Evolutionary conservation across 2,888 invertebrate species (phyloP).

Genomic region (Brachylomia viminalis): DNA sequence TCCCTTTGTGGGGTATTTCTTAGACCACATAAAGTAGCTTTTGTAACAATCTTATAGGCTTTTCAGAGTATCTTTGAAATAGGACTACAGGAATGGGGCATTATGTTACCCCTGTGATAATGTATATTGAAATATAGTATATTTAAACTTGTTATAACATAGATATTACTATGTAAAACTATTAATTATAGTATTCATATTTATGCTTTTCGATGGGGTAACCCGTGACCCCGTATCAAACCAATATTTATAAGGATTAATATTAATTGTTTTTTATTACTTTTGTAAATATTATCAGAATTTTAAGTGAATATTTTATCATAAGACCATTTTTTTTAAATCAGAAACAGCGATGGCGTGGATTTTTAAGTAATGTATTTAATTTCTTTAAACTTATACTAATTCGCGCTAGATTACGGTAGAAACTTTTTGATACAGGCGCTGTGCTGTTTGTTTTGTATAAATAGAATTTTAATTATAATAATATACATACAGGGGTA

Average conservation of each 20-base stretch:
- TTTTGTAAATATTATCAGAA: slow-evolving; percentile 40
- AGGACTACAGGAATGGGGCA: slow-evolving; percentile 49
- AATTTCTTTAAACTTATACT: not conserved
- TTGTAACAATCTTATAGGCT: slow-evolving; percentile 39
- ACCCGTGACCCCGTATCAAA: not conserved
- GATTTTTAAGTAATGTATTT: not conserved
- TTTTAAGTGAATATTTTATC: slow-evolving; percentile 11
- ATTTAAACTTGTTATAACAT: slow-evolving; percentile 43
- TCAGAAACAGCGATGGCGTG: not conserved
- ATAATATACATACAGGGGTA: slow-evolving; percentile 34
- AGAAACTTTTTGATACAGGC: not conserved
- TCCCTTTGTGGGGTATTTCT: not conserved
- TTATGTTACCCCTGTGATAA: slow-evolving; percentile 42
- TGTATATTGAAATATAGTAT: slow-evolving; percentile 43
- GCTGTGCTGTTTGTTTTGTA: not conserved
- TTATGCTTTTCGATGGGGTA: slow-evolving; percentile 33
- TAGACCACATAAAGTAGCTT: slow-evolving; percentile 15
- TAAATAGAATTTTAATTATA: not conserved
- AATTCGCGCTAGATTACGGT: not conserved
- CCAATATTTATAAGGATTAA: slow-evolving; percentile 14
- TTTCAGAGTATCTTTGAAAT: slow-evolving; percentile 25
- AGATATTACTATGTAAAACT: slow-evolving; percentile 31
- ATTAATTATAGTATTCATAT: slow-evolving; percentile 30
- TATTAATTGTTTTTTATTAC: slow-evolving; percentile 2
- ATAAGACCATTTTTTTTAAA: not conserved